These are phyloP conservation scores for Branchipolynoe longqiensis DNA, from an alignment of 2,888 invertebrate species.

Conservation along the genomic window DNA sequence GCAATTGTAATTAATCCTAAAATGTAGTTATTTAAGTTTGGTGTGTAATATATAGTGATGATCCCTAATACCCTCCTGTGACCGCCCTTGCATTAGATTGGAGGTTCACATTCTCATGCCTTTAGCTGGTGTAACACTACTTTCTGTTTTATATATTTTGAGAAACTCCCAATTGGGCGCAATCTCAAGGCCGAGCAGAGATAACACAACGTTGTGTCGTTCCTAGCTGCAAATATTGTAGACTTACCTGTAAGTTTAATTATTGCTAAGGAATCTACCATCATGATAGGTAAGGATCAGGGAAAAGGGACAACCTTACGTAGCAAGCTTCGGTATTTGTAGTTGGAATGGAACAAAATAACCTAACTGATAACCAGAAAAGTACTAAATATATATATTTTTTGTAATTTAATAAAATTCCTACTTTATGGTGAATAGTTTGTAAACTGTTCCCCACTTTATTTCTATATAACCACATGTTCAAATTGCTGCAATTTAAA, in stretches of 20 bases:
- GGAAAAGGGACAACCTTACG: no score
- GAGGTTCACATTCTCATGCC: neutral
- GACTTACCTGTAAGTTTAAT: neutral
- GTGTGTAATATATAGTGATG: neutral
- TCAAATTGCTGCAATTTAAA: no score
- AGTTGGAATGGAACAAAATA: no score
- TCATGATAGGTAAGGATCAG: no score
- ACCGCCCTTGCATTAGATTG: neutral
- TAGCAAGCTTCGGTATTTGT: no score
- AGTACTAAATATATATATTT: no score
- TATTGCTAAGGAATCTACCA: neutral
- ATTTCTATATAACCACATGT: no score
- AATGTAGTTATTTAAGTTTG: neutral
- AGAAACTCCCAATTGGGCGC: neutral
- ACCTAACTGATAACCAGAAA: no score
- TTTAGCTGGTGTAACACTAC: neutral
- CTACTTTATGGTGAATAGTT: no score
- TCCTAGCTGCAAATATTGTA: neutral
- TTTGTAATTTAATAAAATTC: no score
- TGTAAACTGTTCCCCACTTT: no score
- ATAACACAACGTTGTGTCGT: neutral
- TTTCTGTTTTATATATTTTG: neutral
- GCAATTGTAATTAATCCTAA: neutral
- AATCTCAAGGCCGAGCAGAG: neutral
- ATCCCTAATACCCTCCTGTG: no score